A percentile compares a stretch with the other conserved stretches of the same genome.
Conservation (phyloP, 2,888 invertebrate genomes). For the Ectemnius cavifrons region DNA sequence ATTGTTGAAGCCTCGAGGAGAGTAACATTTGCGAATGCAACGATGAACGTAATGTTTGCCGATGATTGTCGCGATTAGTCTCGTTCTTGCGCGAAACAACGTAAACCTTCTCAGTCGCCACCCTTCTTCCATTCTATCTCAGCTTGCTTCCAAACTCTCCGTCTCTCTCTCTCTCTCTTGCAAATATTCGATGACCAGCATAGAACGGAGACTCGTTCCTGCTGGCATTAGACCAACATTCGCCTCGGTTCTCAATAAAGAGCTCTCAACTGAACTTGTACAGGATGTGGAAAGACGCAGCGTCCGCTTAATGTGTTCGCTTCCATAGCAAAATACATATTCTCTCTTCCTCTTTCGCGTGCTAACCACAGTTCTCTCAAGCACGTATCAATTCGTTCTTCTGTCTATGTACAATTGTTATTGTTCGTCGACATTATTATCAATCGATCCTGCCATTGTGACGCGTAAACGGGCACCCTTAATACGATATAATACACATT, state of each 20-base stretch:
- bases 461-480: slow-evolving; percentile 38
- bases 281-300: slow-evolving; percentile 5
- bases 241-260: neutral
- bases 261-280: neutral
- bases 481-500: slow-evolving; percentile 43
- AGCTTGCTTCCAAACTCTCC: neutral
- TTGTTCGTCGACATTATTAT: slow-evolving; percentile 32
- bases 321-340: slow-evolving; percentile 63
- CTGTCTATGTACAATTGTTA: slow-evolving; percentile 46
- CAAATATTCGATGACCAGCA: no score
- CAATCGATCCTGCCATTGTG: slow-evolving; percentile 32
- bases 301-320: slow-evolving; percentile 9
- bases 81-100: slow-evolving; percentile 55
- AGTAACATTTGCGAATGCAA: slow-evolving; percentile 27
- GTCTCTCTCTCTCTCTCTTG: slow-evolving; percentile 2
- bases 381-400: slow-evolving; percentile 21
- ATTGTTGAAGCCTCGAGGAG: slow-evolving; percentile 2
- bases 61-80: slow-evolving; percentile 38
- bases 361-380: slow-evolving; percentile 25
- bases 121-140: slow-evolving; percentile 6
- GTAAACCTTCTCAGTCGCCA: neutral
- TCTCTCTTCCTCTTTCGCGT: slow-evolving; percentile 37
- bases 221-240: neutral
- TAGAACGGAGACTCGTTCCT: neutral
- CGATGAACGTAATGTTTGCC: neutral